phyloP scores from a whole-genome alignment of 1,140 invertebrate species.

The Lysiphlebus fabarum region DNA sequence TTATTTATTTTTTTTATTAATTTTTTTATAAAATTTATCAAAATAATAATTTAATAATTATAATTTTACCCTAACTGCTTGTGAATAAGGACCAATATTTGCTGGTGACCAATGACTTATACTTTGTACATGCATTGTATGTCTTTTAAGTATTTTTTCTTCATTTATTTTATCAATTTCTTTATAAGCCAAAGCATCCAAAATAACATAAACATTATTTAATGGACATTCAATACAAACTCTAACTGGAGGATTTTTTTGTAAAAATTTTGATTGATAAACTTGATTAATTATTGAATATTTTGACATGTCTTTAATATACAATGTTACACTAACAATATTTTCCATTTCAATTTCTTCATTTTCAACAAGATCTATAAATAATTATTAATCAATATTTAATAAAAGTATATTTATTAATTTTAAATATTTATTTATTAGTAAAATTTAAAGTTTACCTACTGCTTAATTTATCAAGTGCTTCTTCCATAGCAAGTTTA shows the following conservation, averaged over 20 bases:
- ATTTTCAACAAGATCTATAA: conserved; percentile 58
- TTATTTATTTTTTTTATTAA: background rate
- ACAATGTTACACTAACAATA: conserved; percentile 77
- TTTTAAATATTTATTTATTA: conserved; percentile 27
- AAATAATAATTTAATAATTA: background rate
- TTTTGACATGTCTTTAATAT: conserved; percentile 76
- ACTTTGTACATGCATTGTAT: conserved; percentile 89
- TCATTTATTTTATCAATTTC: conserved; percentile 45
- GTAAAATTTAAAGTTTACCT: conserved; percentile 62
- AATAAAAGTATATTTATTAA: conserved; percentile 1
- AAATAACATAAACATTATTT: conserved; percentile 65
- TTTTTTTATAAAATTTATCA: too few species aligned
- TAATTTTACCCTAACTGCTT: conserved; percentile 72
- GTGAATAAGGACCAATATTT: conserved; percentile 94
- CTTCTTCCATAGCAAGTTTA: conserved; percentile 61
- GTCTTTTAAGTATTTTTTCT: conserved; percentile 52
- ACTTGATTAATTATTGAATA: conserved; percentile 75
- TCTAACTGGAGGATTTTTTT: conserved; percentile 81
- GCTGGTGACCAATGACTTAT: conserved; percentile 95
- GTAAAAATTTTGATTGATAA: conserved; percentile 72
- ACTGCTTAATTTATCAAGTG: conserved; percentile 75
- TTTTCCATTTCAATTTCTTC: conserved; percentile 64
- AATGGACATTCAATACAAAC: conserved; percentile 83
- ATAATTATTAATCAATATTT: conserved; percentile 24
- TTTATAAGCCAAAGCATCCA: conserved; percentile 74